Conservation (phyloP, 2,888 invertebrate genomes). For the Embidobia sp. region DNA sequence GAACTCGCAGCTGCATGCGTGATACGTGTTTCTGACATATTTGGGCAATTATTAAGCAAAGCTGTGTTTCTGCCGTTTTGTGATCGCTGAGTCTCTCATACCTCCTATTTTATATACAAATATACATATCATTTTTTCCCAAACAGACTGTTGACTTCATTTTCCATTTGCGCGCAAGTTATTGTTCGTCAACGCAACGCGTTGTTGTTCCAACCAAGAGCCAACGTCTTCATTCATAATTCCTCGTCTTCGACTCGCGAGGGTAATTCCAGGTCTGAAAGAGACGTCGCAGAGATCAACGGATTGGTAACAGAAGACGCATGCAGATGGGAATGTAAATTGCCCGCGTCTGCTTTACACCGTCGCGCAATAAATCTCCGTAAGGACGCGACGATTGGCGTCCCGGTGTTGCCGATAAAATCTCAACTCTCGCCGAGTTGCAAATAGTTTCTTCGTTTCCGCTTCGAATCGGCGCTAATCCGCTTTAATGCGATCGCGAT, state of each 20-base stretch:
- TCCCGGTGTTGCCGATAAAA: constrained; percentile 73
- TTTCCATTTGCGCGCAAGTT: too few relatives aligned
- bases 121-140: too few relatives aligned
- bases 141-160: too few relatives aligned
- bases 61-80: too few relatives aligned
- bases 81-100: too few relatives aligned
- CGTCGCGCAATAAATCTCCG: constrained; percentile 76
- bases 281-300: constrained; percentile 63
- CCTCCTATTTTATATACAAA: too few relatives aligned
- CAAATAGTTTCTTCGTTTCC: constrained; percentile 4
- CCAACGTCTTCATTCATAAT: too few relatives aligned
- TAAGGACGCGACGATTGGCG: constrained; percentile 76
- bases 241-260: too few relatives aligned
- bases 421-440: constrained; percentile 69
- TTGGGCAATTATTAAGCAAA: not conserved
- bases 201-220: too few relatives aligned
- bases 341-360: constrained; percentile 75
- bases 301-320: constrained; percentile 66
- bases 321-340: constrained; percentile 76
- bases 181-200: too few relatives aligned
- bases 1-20: not conserved
- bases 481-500: constrained; percentile 1
- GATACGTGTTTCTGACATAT: not conserved
- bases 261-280: too few relatives aligned
- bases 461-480: constrained; percentile 4